phyloP scores from a whole-genome alignment of 1,140 invertebrate genomes.

The Hormaphis cornu region DNA sequence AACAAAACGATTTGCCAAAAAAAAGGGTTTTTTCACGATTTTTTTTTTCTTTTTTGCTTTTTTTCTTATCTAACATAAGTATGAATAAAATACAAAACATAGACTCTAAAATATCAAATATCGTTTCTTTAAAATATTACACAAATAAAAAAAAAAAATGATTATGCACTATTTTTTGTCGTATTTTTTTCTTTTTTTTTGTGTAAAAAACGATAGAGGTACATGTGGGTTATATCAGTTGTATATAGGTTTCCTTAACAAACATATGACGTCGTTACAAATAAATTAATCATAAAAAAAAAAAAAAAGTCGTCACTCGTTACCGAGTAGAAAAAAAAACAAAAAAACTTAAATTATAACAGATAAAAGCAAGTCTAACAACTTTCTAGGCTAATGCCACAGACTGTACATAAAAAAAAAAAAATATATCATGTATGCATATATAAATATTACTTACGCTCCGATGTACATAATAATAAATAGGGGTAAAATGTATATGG shows the following conservation, averaged over 20 bases:
- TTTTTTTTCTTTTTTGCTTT: constrained; percentile 15
- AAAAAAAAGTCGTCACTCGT: constrained; percentile 10
- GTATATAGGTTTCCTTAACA: background rate
- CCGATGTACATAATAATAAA: constrained; percentile 19
- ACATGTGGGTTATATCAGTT: constrained; percentile 5
- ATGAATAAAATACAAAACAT: constrained; percentile 33
- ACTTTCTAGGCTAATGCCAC: constrained; percentile 32
- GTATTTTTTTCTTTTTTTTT: background rate
- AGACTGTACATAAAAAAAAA: constrained; percentile 30
- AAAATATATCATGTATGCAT: constrained; percentile 9
- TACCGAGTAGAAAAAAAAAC: constrained; percentile 6
- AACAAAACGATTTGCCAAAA: constrained; percentile 27
- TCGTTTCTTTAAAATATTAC: constrained; percentile 29
- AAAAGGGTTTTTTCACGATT: background rate
- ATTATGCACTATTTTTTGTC: background rate
- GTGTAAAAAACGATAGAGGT: constrained; percentile 27
- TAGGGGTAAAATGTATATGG: constrained; percentile 23
- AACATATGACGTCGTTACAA: background rate
- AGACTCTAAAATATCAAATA: constrained; percentile 33
- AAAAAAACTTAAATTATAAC: constrained; percentile 28
- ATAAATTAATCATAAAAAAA: constrained; percentile 24
- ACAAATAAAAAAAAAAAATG: constrained; percentile 9
- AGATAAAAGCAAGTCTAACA: constrained; percentile 32
- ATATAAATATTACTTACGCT: constrained; percentile 4
- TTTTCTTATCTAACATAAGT: constrained; percentile 30